These are phyloP conservation scores for Pyrrhia umbra DNA, from an alignment of 2,888 invertebrate genomes.

Conservation along the genomic window DNA sequence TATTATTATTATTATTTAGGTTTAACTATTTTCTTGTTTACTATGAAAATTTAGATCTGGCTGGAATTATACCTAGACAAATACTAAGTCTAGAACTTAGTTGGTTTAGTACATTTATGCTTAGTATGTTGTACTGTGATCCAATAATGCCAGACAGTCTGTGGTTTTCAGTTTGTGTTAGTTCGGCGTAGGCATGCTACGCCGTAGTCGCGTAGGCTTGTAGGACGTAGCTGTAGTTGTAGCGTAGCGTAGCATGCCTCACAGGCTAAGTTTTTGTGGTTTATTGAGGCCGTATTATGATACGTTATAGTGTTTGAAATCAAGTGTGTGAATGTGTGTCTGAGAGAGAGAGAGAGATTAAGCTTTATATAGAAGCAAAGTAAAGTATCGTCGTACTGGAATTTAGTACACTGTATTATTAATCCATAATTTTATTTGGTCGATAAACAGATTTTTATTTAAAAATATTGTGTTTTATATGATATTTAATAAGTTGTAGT, in stretches of 20 bases:
- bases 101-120: background rate
- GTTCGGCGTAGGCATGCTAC: constrained; percentile 29
- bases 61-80: background rate
- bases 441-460: no score
- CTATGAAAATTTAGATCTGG: no score
- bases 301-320: background rate
- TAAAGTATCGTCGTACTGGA: no score
- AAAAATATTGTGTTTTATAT: no score
- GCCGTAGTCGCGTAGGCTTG: constrained; percentile 31
- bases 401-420: no score
- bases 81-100: background rate
- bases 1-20: no score
- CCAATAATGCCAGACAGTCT: constrained; percentile 26
- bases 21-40: no score
- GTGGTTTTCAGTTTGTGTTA: constrained; percentile 17
- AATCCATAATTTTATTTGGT: background rate
- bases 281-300: background rate
- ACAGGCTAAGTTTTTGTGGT: background rate
- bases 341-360: background rate
- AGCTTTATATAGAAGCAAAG: background rate
- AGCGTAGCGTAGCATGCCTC: background rate
- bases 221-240: constrained; percentile 1
- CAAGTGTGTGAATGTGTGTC: no score
- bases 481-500: no score
- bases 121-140: constrained; percentile 2